Base-by-base conservation (phyloP, 2,888 invertebrate genomes). In the Odontocolon sp. region DNA sequence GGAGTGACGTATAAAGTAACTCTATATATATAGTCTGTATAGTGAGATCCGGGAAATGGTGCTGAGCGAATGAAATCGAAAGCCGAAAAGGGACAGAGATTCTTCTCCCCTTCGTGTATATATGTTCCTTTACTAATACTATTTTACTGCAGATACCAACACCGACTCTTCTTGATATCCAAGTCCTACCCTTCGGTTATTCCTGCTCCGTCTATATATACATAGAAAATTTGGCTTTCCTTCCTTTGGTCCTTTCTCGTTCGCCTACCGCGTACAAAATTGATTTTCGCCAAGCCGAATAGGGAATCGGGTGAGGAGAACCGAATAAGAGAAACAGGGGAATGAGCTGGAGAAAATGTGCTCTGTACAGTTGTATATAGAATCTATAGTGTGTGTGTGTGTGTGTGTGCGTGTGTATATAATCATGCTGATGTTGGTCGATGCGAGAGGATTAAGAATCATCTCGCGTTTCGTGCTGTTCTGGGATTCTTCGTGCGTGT, bases 201-300 rank as follows among this genome's bases (percentile, higher is more conserved):
- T 40, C 28, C 70, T 67, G 21, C 47, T 67, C 18, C 63, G 36
- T 36, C 14, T 26, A 11, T 36, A 16, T 26, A 16, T 38, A 21
- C 26, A 42, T 11, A 59, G 14, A 67, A 23, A 40, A 42, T 8
- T 23, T 28, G 38, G 45, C 38, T 14, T 66, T 57, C 1, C 21
- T 54, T 57, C 57, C 28, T 73, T 33, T 8, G 57, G 11, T 47
- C 61, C 50, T 69, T 59, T 64, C 36, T 57, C 73, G 45, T 77
- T 57, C 77, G n/a, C n/a, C n/a, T n/a, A n/a, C n/a, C n/a, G n/a
- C 36, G 77, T 36, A 31, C 63, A 69, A 73, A 77, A 77, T 77
- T 77, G 77, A 77, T 77, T 77, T 77, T 77, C 73, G 42, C 69
- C 38, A 64, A 52, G 36, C 59, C 64, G 36, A 73, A 73, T 57